phyloP scores from a whole-genome alignment of 2,888 invertebrate species.

The Sisyra terminalis region DNA sequence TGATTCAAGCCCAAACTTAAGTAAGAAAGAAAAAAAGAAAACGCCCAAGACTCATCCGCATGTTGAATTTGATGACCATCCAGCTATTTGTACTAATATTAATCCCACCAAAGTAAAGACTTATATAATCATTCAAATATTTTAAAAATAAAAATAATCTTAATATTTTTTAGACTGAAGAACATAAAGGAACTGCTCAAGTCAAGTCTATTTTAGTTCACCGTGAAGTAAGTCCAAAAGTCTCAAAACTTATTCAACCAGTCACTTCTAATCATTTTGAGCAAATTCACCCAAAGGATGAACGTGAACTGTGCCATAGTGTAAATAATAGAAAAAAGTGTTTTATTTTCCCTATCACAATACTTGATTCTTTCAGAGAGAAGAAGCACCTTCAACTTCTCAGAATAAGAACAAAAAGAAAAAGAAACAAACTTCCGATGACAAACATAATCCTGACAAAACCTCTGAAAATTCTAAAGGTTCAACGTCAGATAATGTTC shows the following conservation, averaged over 20 bases:
- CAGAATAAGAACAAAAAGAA: conserved; percentile 4
- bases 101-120: background rate
- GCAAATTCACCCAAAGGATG: conserved; percentile 67
- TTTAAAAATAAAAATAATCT: too few species aligned
- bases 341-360: background rate
- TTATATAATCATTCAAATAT: too few species aligned
- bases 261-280: conserved; percentile 54
- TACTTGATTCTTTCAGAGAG: background rate
- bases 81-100: conserved; percentile 25
- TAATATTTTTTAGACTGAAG: too few species aligned
- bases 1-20: conserved; percentile 20
- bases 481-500: too few species aligned
- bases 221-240: conserved; percentile 37
- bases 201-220: conserved; percentile 41
- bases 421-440: background rate
- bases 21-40: conserved; percentile 48
- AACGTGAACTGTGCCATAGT: conserved; percentile 38
- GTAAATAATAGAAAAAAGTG: conserved; percentile 28
- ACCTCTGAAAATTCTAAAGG: too few species aligned
- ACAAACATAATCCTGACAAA: background rate
- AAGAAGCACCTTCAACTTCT: background rate
- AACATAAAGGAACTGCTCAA: conserved; percentile 18
- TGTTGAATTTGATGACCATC: conserved; percentile 53
- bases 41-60: conserved; percentile 23
- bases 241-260: conserved; percentile 14